These are phyloP conservation scores for Pipistrellus pygmaeus DNA, from an alignment of 2,797 vertebrate species.

Conservation along the genomic window DNA sequence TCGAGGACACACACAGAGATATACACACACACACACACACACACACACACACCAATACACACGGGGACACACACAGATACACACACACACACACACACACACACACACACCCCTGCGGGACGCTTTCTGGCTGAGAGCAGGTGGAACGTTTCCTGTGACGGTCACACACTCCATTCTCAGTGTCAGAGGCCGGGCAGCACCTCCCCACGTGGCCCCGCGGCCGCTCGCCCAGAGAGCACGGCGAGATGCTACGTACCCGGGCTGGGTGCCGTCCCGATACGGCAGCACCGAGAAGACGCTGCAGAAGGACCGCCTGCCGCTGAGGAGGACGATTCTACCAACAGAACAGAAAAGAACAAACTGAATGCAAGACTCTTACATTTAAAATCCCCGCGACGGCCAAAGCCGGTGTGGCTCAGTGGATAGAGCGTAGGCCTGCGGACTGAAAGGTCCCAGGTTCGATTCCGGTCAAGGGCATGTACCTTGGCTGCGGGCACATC, in stretches of 20 bases:
- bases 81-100: no score
- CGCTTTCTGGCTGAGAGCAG: conserved; percentile 64
- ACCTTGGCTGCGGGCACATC: no score
- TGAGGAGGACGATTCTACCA: conserved; percentile 99
- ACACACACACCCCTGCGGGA: not conserved
- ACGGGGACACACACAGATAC: no score
- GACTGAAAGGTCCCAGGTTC: no score
- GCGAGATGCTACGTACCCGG: conserved; percentile 95
- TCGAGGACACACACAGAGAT: no score
- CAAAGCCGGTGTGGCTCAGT: no score
- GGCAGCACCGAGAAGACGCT: conserved; percentile 99
- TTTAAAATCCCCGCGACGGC: no score
- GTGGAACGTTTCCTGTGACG: not conserved
- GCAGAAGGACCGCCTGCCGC: conserved; percentile 99
- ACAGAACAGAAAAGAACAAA: conserved; percentile 86
- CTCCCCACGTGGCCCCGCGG: not conserved
- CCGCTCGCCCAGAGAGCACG: conserved; percentile 75
- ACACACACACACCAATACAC: no score
- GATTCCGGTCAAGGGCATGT: no score
- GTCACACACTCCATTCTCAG: conserved; percentile 16
- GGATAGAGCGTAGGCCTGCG: no score
- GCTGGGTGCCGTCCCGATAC: conserved; percentile 98
- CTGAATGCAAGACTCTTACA: no score
- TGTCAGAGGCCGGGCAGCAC: not conserved
- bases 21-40: no score